These are phyloP conservation scores for Chionis minor DNA, from an alignment of 2,113 vertebrate genomes.

Conservation along the genomic window DNA sequence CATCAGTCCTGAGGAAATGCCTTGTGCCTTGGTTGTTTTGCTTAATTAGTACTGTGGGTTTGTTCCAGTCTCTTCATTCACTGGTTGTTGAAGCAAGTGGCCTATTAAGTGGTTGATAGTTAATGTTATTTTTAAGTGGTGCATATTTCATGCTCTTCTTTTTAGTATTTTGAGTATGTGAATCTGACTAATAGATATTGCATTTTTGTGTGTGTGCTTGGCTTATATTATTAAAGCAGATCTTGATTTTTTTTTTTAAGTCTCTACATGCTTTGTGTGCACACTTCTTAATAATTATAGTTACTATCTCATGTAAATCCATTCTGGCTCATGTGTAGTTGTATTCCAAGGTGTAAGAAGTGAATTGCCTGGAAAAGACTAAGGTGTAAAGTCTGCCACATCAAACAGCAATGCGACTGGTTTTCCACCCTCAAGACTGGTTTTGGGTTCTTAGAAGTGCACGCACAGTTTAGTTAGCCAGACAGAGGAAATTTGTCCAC, in stretches of 20 bases:
- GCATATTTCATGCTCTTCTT: background rate
- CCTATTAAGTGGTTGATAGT: background rate
- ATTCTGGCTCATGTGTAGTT: background rate
- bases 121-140: background rate
- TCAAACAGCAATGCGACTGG: background rate
- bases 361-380: background rate
- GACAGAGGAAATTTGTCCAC: background rate
- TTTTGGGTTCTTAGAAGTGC: background rate
- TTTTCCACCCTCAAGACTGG: background rate
- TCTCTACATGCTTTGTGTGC: background rate
- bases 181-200: background rate
- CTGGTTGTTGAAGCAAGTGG: background rate
- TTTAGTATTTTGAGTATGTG: background rate
- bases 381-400: background rate
- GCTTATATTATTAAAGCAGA: background rate
- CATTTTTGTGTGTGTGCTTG: background rate
- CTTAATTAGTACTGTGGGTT: background rate
- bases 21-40: background rate
- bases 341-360: background rate
- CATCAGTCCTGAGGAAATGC: background rate
- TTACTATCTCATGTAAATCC: background rate
- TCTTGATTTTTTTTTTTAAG: background rate
- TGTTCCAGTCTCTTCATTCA: background rate
- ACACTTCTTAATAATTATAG: background rate
- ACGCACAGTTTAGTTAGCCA: background rate